phyloP scores from a whole-genome alignment of 1,140 invertebrate genomes.

The Galendromus occidentalis region DNA sequence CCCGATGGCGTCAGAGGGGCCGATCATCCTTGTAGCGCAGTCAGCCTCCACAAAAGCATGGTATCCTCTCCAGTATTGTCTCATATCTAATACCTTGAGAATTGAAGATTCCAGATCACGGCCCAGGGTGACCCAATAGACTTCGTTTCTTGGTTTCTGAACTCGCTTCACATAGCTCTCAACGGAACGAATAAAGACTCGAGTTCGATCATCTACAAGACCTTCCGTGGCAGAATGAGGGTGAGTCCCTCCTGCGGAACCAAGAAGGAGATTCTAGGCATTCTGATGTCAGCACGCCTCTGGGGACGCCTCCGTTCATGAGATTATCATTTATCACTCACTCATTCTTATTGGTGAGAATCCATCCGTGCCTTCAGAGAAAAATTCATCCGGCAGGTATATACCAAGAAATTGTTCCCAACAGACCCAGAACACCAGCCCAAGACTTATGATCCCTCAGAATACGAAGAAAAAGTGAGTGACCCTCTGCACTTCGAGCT shows the following conservation, averaged over 20 bases:
- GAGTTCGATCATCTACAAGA: constrained; percentile 81
- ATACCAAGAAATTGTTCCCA: constrained; percentile 7
- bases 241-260: neutral
- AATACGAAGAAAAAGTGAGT: constrained; percentile 12
- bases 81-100: too few species aligned
- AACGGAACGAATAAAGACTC: constrained; percentile 46
- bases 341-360: too few species aligned
- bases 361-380: neutral
- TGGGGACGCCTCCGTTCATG: neutral
- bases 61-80: too few species aligned
- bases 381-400: neutral
- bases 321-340: neutral
- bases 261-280: neutral
- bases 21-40: too few species aligned
- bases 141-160: constrained; percentile 48
- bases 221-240: constrained; percentile 83
- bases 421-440: constrained; percentile 16
- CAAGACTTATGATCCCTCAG: neutral
- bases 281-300: neutral
- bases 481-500: too few species aligned
- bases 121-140: constrained; percentile 95
- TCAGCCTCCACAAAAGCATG: too few species aligned
- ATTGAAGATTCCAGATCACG: constrained; percentile 75
- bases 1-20: too few species aligned
- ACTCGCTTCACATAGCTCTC: constrained; percentile 38